Evolutionary conservation across 2,113 vertebrate genomes (phyloP), one percentile per base, ranked within the genome.

Genomic region (Ibidorhyncha struthersii): DNA sequence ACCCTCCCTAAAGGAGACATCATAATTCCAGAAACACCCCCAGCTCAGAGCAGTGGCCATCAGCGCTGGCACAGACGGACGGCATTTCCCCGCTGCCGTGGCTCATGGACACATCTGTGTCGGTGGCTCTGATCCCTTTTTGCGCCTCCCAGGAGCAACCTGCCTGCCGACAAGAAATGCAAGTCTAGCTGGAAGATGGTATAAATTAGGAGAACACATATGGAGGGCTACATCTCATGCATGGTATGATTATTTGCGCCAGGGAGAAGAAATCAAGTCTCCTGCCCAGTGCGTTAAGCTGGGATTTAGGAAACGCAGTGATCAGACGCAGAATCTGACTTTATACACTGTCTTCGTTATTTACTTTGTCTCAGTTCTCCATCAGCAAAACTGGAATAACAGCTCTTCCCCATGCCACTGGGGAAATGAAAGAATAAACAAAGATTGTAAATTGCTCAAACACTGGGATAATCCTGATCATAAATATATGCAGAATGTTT

Each of bases 401-500:
- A 86, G 89, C 49, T 82, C 73, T 96, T 56, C 56, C 89, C 43
- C 7, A 4, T 22, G 61, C 66, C 86, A 79, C 81, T 14, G 19
- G 93, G 94, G 95, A 96, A 92, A 95, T 76, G 81, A 86, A 93
- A 94, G 89, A 93, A 93, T 94, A 96, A 96, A 96, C 77, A 95
- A 93, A 91, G 85, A 93, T 12, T 86, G 84, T 36, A 89, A 97
- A 90, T 72, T 93, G 89, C 70, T 96, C 91, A 95, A 96, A 95
- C 87, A 82, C 59, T 77, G 63, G 72, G 45, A 93, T 96, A 96
- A 94, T 80, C 89, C 56, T 77, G 50, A 89, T 66, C 93, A 95
- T 95, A 94, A 96, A 96, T 85, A 96, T 55, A 96, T 94, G 95
- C 95, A 96, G 89, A 81, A 74, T 94, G 94, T 93, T 96, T 96